Base-by-base conservation (phyloP, 2,113 vertebrate species). In the Sylvia atricapilla region DNA sequence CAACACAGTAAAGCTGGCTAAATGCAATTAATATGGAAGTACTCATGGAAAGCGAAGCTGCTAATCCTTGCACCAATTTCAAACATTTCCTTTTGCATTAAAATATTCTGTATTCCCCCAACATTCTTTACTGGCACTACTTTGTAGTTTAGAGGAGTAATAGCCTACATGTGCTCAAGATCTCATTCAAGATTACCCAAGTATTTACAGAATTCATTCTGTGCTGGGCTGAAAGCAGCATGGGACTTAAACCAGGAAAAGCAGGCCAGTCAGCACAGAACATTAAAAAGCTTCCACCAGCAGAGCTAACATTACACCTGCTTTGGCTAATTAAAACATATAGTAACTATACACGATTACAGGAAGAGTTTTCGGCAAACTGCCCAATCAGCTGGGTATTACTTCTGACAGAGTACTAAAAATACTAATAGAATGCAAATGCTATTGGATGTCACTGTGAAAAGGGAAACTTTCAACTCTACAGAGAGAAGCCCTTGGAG, bases 341-440 rank as follows among this genome's bases (percentile, higher is more conserved):
- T 3, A 91, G 96, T 90, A 96, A 96, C 84, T 60, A 93, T 86
- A 93, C 39, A 86, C 49, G 37, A 95, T 84, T 52, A 94, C 96
- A 97, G 96, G 94, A 94, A 94, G 78, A 88, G 95, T 77, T 83
- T 67, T 64, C 15, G 11, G 82, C 70, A 81, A 96, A 88, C 89
- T 84, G 81, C 15, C 88, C 91, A 89, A 90, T 94, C 94, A 94
- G 90, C 75, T 73, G 37, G 60, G 62, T 58, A 80, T 75, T 92
- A 81, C 92, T 95, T 94, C 43, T 41, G 64, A 73, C 41, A 85
- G 74, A 93, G 72, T 67, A 89, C 97, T 98, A 98, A 97, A 98
- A 97, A 98, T 98, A 98, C 95, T 87, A 87, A 67, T 56, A 84
- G 95, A 94, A 93, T 91, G 86, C 86, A 95, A 89, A 91, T 62